These are phyloP conservation scores for Chloroceryle amazona DNA, from an alignment of 2,797 vertebrate genomes.

Conservation along the genomic window DNA sequence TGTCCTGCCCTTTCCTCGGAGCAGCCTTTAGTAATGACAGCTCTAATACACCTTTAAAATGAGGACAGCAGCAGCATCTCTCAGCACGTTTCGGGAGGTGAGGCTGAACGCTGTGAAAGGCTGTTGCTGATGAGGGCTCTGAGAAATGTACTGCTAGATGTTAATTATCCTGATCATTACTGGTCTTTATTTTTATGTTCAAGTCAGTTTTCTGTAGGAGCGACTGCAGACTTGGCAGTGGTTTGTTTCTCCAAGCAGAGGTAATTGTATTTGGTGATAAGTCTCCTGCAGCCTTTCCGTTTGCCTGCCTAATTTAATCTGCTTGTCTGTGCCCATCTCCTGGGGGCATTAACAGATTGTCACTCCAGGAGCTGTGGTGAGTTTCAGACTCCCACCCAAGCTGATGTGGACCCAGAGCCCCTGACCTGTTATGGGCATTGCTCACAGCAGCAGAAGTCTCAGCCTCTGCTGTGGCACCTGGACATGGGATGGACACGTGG, in stretches of 20 bases:
- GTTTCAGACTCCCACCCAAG: neutral
- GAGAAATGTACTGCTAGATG: neutral
- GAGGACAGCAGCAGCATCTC: neutral
- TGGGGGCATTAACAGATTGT: neutral
- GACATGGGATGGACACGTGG: accelerated
- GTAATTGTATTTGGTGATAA: constrained; percentile 6
- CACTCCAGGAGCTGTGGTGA: neutral
- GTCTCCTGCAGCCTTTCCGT: constrained; percentile 20
- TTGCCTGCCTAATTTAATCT: constrained; percentile 9
- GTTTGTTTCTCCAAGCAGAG: constrained; percentile 3
- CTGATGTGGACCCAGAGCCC: neutral
- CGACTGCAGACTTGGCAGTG: constrained; percentile 5
- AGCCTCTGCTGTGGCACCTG: neutral
- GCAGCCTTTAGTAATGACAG: neutral
- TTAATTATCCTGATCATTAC: neutral
- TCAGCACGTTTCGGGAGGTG: neutral
- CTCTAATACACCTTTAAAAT: neutral
- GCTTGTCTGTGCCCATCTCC: neutral
- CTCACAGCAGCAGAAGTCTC: neutral
- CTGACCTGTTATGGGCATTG: accelerated
- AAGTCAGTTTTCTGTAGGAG: neutral
- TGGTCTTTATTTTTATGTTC: neutral
- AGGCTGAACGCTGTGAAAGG: neutral
- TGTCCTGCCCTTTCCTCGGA: neutral
- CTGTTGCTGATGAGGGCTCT: neutral